Base-by-base conservation (phyloP, 2,113 vertebrate genomes). In the Gracilinanus agilis region DNA sequence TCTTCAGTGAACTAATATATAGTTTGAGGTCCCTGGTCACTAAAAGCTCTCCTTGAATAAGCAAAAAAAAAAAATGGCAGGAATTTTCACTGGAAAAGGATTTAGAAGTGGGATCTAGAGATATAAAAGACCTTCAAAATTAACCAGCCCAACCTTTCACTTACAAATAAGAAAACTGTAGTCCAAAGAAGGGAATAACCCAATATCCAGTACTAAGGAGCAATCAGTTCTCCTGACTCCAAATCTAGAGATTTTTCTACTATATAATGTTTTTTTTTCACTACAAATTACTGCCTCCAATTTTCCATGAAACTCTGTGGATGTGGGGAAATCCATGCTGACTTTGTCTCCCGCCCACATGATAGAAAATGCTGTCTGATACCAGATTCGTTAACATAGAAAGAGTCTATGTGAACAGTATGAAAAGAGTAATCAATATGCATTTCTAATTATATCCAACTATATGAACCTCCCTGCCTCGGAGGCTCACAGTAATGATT, bases 391-490 rank as follows among this genome's bases (percentile, higher is more conserved):
- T 88, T 90, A 95, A 95, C 95, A 93, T 96, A 94, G 91, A 29
- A 55, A 2, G 40, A 34, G 25, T 89, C 90, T 55, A 92, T 4
- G 91, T 92, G 94, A 96, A 91, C 61, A 75, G 8, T 90, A 90
- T 93, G 92, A 92, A 90, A 96, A 61, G 89, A 83, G 56, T 91
- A 92, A 91, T 95, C 88, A 88, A 98, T 97, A 96, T 97, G 95
- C 96, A 98, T 97, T 97, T 97, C 96, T 98, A 97, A 97, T 97
- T 95, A 96, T 92, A 90, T 94, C 75, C 91, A 93, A 95, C 95
- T 96, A 96, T 94, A 91, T 90, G 91, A 93, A 92, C 90, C 40
- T 61, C 93, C 95, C 58, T 92, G 53, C 94, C 95, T 96, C 97
- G 44, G 54, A 96, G 96, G 94, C 90, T 91, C 92, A 21, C 54